phyloP scores from a whole-genome alignment of 2,888 invertebrate genomes.

The Nowickia ferox region DNA sequence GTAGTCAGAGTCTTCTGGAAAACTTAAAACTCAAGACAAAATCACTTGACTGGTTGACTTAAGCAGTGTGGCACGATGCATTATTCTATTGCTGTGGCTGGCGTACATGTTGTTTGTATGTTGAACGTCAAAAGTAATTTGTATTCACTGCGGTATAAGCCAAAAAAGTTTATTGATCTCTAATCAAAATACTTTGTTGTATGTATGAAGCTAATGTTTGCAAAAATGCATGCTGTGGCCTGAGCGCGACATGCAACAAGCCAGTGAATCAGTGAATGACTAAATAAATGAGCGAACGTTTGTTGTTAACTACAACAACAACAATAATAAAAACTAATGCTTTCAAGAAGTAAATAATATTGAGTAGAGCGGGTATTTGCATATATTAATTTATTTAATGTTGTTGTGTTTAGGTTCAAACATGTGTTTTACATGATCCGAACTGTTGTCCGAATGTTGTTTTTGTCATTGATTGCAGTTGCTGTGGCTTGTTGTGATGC shows the following conservation, averaged over 20 bases:
- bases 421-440: constrained; percentile 68
- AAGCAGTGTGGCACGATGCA: constrained; percentile 7
- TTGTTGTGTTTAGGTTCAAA: constrained; percentile 65
- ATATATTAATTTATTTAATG: constrained; percentile 67
- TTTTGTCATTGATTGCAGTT: constrained; percentile 38
- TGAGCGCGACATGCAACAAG: constrained; percentile 15
- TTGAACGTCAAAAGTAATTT: constrained; percentile 70
- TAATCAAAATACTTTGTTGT: constrained; percentile 63
- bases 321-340: neutral
- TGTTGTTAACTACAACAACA: neutral
- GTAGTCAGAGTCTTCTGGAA: constrained; percentile 40
- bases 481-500: constrained; percentile 18
- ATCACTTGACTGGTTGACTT: constrained; percentile 42
- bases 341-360: neutral
- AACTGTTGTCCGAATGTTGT: constrained; percentile 52
- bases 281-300: constrained; percentile 27
- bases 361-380: constrained; percentile 19
- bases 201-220: constrained; percentile 3
- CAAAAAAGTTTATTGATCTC: constrained; percentile 72
- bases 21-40: constrained; percentile 46
- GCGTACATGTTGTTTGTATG: constrained; percentile 41
- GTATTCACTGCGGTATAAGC: constrained; percentile 67
- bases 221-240: constrained; percentile 5
- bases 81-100: constrained; percentile 9
- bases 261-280: constrained; percentile 35